Conservation (phyloP, 1,140 invertebrate species). For the Caerostris darwini region DNA sequence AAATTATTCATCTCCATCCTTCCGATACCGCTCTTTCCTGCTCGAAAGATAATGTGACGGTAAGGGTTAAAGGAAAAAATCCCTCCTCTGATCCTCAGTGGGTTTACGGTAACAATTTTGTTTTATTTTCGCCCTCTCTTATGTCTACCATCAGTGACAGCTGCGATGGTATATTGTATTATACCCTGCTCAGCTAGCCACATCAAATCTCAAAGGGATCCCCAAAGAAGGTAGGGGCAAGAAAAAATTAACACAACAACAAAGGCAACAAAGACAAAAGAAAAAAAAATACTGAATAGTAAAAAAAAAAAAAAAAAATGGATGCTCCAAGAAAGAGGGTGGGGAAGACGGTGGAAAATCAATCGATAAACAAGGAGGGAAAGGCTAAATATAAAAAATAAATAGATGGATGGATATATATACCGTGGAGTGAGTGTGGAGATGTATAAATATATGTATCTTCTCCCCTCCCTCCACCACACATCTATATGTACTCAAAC, state of each 20-base stretch:
- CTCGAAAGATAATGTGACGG: slow-evolving; percentile 45
- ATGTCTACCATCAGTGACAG: slow-evolving; percentile 65
- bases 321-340: too few species aligned
- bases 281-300: neutral
- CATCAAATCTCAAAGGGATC: slow-evolving; percentile 71
- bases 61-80: slow-evolving; percentile 47
- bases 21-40: slow-evolving; percentile 30
- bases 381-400: neutral
- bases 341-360: neutral
- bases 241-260: slow-evolving; percentile 49
- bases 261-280: slow-evolving; percentile 20
- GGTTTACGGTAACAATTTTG: slow-evolving; percentile 60
- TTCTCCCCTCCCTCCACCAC: neutral
- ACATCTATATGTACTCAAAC: neutral
- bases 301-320: slow-evolving; percentile 26
- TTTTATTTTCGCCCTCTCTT: slow-evolving; percentile 40
- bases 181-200: slow-evolving; percentile 58
- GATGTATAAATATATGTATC: neutral
- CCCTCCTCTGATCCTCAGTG: slow-evolving; percentile 29
- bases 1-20: slow-evolving; percentile 16
- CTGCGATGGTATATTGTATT: slow-evolving; percentile 75
- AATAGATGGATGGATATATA: too few species aligned
- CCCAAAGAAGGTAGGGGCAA: slow-evolving; percentile 20
- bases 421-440: neutral
- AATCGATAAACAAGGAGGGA: slow-evolving; percentile 58